These are phyloP conservation scores for Xiphias gladius DNA, from an alignment of 2,113 vertebrate species.

Conservation along the genomic window DNA sequence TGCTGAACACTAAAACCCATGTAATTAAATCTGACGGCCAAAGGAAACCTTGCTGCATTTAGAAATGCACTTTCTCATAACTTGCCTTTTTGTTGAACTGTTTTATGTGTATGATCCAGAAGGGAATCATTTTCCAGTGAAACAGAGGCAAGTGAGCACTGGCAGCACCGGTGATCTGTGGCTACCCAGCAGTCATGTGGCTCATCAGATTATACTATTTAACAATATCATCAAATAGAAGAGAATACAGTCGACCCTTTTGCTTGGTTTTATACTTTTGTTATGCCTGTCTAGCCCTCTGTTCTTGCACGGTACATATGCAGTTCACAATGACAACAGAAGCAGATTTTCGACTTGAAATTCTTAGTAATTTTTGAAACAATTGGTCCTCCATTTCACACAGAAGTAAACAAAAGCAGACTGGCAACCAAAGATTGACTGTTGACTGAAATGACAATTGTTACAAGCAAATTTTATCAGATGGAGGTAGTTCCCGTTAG, in stretches of 20 bases:
- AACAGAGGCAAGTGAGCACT: slow-evolving; percentile 26
- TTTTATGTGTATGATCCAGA: slow-evolving; percentile 29
- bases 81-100: slow-evolving; percentile 35
- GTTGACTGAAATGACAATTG: neutral
- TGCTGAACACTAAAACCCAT: slow-evolving; percentile 65
- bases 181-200: slow-evolving; percentile 19
- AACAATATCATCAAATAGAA: slow-evolving; percentile 35
- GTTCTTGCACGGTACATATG: neutral
- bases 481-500: neutral
- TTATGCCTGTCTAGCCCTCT: slow-evolving; percentile 16
- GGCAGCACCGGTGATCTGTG: slow-evolving; percentile 37
- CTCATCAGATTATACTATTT: slow-evolving; percentile 26
- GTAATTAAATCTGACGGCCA: slow-evolving; percentile 76
- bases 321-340: neutral
- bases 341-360: neutral
- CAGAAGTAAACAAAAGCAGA: neutral
- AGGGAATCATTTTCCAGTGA: slow-evolving; percentile 36
- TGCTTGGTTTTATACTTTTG: slow-evolving; percentile 10
- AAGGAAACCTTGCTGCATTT: slow-evolving; percentile 48
- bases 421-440: neutral
- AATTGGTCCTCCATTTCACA: neutral
- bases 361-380: neutral
- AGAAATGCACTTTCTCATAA: slow-evolving; percentile 54
- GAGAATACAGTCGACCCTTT: slow-evolving; percentile 3
- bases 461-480: slow-evolving; percentile 9